Evolutionary conservation across 2,888 invertebrate genomes (phyloP).

Genomic region (Platypus cylindrus): DNA sequence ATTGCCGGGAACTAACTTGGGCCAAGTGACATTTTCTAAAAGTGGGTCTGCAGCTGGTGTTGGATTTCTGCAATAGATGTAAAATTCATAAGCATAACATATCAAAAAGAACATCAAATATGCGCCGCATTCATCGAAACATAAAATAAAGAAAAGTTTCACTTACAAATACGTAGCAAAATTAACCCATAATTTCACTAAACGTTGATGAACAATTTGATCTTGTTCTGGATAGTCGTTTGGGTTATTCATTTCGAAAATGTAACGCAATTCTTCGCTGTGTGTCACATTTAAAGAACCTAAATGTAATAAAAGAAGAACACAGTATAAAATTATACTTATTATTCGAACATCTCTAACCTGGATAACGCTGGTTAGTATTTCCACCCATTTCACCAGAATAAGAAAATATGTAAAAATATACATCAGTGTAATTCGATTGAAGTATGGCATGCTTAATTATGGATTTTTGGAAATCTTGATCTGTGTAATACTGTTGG

Average conservation of each 20-base stretch:
- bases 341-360: background rate
- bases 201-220: constrained; percentile 10
- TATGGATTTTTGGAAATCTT: constrained; percentile 12
- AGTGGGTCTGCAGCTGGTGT: constrained; percentile 14
- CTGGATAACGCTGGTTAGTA: background rate
- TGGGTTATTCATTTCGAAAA: constrained; percentile 13
- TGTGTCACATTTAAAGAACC: constrained; percentile 20
- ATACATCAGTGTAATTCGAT: constrained; percentile 9
- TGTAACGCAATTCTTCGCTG: constrained; percentile 19
- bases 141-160: too few species aligned
- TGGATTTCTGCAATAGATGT: constrained; percentile 12
- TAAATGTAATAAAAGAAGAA: constrained; percentile 3
- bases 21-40: constrained; percentile 15
- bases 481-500: constrained; percentile 11
- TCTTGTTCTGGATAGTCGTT: constrained; percentile 11
- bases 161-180: constrained; percentile 13
- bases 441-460: constrained; percentile 12
- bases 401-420: constrained; percentile 12
- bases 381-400: constrained; percentile 11
- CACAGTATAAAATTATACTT: too few species aligned
- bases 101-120: too few species aligned
- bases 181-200: constrained; percentile 15
- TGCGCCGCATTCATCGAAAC: too few species aligned
- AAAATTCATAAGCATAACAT: too few species aligned
- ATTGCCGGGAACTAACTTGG: background rate